These are phyloP conservation scores for Chymomyza procnemis DNA, from an alignment of 2,888 invertebrate genomes.

Conservation along the genomic window DNA sequence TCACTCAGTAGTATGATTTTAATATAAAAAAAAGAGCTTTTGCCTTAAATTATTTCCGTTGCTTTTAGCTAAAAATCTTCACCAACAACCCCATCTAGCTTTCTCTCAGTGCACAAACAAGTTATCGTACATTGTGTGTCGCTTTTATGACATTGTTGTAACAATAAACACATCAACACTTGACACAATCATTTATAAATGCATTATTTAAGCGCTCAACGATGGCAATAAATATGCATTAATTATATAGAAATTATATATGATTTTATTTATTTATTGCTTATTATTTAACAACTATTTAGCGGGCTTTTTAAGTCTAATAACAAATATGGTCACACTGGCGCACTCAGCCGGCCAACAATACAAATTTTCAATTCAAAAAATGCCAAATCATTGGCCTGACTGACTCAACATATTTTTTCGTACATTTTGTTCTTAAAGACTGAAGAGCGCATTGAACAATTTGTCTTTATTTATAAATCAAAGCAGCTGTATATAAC, in stretches of 20 bases:
- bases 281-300: conserved; percentile 31
- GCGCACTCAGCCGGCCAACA: not conserved
- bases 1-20: too few species aligned
- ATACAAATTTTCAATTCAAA: not conserved
- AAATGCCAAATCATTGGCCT: conserved; percentile 46
- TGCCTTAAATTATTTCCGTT: too few species aligned
- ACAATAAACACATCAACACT: conserved; percentile 69
- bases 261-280: too few species aligned
- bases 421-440: too few species aligned
- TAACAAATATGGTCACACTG: conserved; percentile 29
- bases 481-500: conserved; percentile 11
- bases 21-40: too few species aligned
- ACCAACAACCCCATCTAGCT: too few species aligned
- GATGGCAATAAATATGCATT: conserved; percentile 34
- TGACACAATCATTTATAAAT: conserved; percentile 70
- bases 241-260: conserved; percentile 67
- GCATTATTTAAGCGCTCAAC: conserved; percentile 51
- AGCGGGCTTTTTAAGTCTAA: conserved; percentile 12
- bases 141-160: conserved; percentile 1
- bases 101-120: not conserved
- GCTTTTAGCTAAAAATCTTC: too few species aligned
- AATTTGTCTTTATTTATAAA: not conserved
- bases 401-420: conserved; percentile 41
- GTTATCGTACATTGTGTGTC: not conserved
- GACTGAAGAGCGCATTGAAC: not conserved